phyloP scores from a whole-genome alignment of 1,140 invertebrate genomes.

The Chironomus tepperi region DNA sequence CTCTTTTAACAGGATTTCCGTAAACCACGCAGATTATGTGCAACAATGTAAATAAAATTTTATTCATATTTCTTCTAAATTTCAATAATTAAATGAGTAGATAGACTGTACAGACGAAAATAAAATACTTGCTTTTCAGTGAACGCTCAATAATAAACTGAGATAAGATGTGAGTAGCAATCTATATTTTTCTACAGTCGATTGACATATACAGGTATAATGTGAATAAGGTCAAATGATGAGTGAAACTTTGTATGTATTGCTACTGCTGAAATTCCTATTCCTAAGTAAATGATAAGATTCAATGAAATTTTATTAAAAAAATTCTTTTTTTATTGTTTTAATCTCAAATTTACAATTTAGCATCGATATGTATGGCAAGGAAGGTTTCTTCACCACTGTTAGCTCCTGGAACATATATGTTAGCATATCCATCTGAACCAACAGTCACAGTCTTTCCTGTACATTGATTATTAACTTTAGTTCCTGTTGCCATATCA shows the following conservation, averaged over 20 bases:
- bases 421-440: neutral
- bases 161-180: neutral
- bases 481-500: conserved; percentile 57
- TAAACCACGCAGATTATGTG: neutral
- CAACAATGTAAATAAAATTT: neutral
- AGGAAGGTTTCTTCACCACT: neutral
- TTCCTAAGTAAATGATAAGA: neutral
- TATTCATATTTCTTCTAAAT: neutral
- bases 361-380: neutral
- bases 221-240: neutral
- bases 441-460: conserved; percentile 48
- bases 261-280: neutral
- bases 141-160: conserved; percentile 6
- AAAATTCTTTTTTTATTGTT: neutral
- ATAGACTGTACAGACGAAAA: neutral
- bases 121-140: neutral
- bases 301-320: neutral
- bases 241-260: conserved; percentile 2
- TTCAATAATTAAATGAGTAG: neutral
- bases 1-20: conserved; percentile 12
- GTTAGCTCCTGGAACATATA: neutral
- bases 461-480: conserved; percentile 45
- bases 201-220: neutral
- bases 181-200: neutral
- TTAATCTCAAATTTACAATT: neutral